Base-by-base conservation (phyloP, 2,888 invertebrate genomes). In the Epirrhoe tristata region DNA sequence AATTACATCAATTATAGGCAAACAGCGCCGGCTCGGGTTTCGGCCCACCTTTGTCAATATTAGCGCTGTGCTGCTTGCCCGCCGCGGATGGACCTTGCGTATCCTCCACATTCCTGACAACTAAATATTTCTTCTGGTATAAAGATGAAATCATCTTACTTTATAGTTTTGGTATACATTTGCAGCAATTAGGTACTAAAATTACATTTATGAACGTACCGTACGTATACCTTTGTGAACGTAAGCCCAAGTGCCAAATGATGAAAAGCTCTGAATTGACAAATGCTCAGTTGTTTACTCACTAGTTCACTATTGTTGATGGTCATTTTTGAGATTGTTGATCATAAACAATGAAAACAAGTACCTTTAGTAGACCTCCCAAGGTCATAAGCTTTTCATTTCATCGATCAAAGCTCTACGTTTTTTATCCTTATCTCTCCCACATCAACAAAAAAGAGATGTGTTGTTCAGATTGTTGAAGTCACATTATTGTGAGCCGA, bases 1-100 rank as follows among this genome's bases (percentile, higher is more conserved):
- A 93, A 93, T 93, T 93, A 93, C 93, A 89, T 92, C 93, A 93
- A 93, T 93, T 91, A 93, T 89, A 88, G 88, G 86, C 86, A 91
- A 93, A 92, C 89, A 92, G 79, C 76, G 79, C 75, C 71, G 76
- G 86, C 84, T 93, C 90, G 83, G 90, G 90, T 92, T 93, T 88
- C 91, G 81, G 86, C 86, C 90, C 91, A 91, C 93, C 93, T 93
- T 90, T 88, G 89, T 92, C 86, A 93, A 93, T 93, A 93, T 93
- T 93, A 89, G 89, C 84, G 34, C 17, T 77, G 83, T 77, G 83
- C 73, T 75, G 76, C 81, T 39, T 2, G 79, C 76, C 69, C 69
- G 70, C 73, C 58, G 39, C 43, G 55, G 57, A 34, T 53, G 66
- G 70, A 66, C 64, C 53, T 60, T 60, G 57, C 48, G 58, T 60